Base-by-base conservation (phyloP, 2,888 invertebrate genomes). In the Neuroscelio doddi region DNA sequence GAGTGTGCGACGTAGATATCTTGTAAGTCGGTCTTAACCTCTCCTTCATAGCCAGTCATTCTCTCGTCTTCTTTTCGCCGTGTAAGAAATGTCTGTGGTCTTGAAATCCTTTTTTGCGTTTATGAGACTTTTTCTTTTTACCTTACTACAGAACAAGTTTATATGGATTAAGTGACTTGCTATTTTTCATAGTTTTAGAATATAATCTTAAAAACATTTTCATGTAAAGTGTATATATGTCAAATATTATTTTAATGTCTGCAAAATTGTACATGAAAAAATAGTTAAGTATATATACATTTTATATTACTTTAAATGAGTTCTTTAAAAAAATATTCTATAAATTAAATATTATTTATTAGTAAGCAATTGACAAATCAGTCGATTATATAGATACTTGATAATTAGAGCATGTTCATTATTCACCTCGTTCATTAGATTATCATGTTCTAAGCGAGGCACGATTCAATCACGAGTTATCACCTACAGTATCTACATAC, bases 21-120 rank as follows among this genome's bases (percentile, higher is more conserved):
- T 80, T 82, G 82, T 83, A 83, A 83, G 82, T 79, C 80, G 78
- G 78, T 79, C 79, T 82, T 82, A 81, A 81, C 78, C 75, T 75
- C 65, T 42, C 50, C 52, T 47, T 57, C 46, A 61, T 57, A 56
- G 59, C 51, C 24, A 8, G 53, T 53, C 44, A 51, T 36, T 45
- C 50, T 16, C 24, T 38, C 30, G 15, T 29, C 38, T 45, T 36
- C 45, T 45, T 15, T 32, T 30, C 24, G 24, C 30, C 36, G 30
- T 17, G 55, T 44, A 47, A 55, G 39, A 58, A 67, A 63, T 59
- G 58, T 63, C 29, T 55, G 56, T 46, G 58, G 42, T 55, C 57
- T 58, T 51, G 44, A 63, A 63, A 63, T 67, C 66, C 58, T 49
- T 56, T 64, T 66, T 56, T 51, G 45, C 57, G 56, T 63, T 57